Evolutionary conservation across 2,888 invertebrate species (phyloP).

Genomic region (Rhamnusium bicolor): DNA sequence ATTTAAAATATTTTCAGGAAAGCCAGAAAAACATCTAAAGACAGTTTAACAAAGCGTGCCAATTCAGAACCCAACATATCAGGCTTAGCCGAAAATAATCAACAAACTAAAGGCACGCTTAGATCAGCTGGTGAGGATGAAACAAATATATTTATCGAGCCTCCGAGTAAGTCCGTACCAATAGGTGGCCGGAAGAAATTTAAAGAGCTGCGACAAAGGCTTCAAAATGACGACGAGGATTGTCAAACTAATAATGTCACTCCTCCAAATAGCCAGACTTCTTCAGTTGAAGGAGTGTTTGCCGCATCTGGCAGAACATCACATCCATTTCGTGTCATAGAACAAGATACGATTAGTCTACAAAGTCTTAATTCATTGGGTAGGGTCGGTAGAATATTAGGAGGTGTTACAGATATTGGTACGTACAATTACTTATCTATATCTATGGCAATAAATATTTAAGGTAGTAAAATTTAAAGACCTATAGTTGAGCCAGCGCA

Average conservation of each 20-base stretch:
- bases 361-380: conserved; percentile 93
- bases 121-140: neutral
- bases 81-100: conserved; percentile 43
- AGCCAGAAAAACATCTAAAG: conserved; percentile 62
- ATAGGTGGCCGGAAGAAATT: conserved; percentile 80
- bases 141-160: conserved; percentile 43
- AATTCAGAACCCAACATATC: conserved; percentile 67
- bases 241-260: conserved; percentile 70
- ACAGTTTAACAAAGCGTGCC: conserved; percentile 62
- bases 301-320: conserved; percentile 77
- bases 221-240: conserved; percentile 91
- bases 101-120: conserved; percentile 26
- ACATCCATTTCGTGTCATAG: conserved; percentile 89
- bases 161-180: conserved; percentile 50
- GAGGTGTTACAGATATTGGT: conserved; percentile 70
- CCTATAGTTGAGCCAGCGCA: too few relatives aligned
- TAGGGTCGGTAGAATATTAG: conserved; percentile 85
- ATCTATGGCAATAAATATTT: too few relatives aligned
- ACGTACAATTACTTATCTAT: neutral
- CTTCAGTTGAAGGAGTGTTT: conserved; percentile 85
- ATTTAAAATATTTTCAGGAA: conserved; percentile 59
- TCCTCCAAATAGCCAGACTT: conserved; percentile 84
- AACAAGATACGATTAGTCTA: conserved; percentile 89
- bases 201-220: conserved; percentile 87
- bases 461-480: too few relatives aligned